Conservation (phyloP, 1,140 invertebrate genomes). For the Bacillus rossius region DNA sequence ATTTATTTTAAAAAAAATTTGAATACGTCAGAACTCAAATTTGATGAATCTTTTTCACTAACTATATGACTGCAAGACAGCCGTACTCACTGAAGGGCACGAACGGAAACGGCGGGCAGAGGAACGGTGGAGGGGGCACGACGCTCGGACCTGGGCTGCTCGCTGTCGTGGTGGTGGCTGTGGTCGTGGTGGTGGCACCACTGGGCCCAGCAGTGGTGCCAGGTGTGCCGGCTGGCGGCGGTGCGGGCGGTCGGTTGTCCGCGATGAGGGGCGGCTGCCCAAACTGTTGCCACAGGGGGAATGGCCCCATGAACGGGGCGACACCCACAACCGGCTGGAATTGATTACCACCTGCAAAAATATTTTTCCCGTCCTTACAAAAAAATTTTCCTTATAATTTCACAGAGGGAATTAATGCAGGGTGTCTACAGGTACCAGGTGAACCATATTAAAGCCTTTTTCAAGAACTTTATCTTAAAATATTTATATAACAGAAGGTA, state of each 20-base stretch:
- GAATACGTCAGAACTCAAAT: too few relatives aligned
- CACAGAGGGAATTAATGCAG: too few relatives aligned
- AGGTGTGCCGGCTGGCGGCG: neutral
- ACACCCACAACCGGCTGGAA: conserved; percentile 10
- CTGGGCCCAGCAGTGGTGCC: neutral
- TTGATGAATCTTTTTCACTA: too few relatives aligned
- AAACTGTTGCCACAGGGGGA: conserved; percentile 16
- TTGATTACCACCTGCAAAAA: conserved; percentile 8
- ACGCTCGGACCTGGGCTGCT: too few relatives aligned
- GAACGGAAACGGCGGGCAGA: conserved; percentile 32
- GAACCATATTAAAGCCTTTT: too few relatives aligned
- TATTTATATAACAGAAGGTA: too few relatives aligned
- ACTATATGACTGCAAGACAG: too few relatives aligned
- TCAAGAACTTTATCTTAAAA: too few relatives aligned
- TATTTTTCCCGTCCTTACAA: too few relatives aligned
- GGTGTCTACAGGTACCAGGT: too few relatives aligned
- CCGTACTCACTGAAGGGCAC: conserved; percentile 31
- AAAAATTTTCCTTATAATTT: too few relatives aligned
- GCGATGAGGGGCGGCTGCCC: conserved; percentile 2
- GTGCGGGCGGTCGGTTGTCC: neutral
- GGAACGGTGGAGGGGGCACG: conserved; percentile 12
- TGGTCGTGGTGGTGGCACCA: neutral
- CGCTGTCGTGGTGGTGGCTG: neutral
- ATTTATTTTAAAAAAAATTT: too few relatives aligned
- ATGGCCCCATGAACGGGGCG: conserved; percentile 5